These are phyloP conservation scores for Leistus spinibarbis DNA, from an alignment of 2,888 invertebrate species.

Conservation along the genomic window DNA sequence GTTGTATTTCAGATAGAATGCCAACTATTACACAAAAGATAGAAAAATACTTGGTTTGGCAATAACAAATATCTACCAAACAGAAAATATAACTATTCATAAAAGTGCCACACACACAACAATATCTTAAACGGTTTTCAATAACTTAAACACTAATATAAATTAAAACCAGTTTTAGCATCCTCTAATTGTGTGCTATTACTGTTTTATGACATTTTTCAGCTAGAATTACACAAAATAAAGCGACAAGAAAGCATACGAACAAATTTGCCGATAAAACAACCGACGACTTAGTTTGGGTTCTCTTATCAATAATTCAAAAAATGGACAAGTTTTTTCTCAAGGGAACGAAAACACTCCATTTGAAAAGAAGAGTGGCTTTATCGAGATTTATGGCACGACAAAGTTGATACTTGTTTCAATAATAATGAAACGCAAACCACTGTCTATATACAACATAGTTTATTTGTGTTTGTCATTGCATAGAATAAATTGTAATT, in stretches of 20 bases:
- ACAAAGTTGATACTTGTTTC: not conserved
- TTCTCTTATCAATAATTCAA: not conserved
- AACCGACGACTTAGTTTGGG: not conserved
- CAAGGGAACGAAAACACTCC: not conserved
- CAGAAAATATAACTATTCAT: too few species aligned
- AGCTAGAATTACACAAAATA: too few species aligned
- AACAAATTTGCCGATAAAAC: not conserved
- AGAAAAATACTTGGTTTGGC: too few species aligned
- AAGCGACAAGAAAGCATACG: not conserved
- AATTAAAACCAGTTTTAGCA: too few species aligned
- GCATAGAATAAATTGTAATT: not conserved
- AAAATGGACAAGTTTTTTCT: not conserved
- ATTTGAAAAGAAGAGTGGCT: not conserved
- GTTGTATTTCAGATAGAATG: too few species aligned
- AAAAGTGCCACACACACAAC: too few species aligned
- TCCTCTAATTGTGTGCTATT: too few species aligned
- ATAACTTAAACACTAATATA: too few species aligned
- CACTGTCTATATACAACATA: not conserved
- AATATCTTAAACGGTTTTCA: too few species aligned
- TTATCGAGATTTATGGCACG: not conserved
- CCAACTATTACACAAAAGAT: too few species aligned
- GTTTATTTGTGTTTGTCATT: not conserved
- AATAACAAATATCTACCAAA: too few species aligned
- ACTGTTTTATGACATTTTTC: too few species aligned
- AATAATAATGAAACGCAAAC: not conserved